These are phyloP conservation scores for Sapayoa aenigma DNA, from an alignment of 2,113 vertebrate genomes.

Conservation along the genomic window DNA sequence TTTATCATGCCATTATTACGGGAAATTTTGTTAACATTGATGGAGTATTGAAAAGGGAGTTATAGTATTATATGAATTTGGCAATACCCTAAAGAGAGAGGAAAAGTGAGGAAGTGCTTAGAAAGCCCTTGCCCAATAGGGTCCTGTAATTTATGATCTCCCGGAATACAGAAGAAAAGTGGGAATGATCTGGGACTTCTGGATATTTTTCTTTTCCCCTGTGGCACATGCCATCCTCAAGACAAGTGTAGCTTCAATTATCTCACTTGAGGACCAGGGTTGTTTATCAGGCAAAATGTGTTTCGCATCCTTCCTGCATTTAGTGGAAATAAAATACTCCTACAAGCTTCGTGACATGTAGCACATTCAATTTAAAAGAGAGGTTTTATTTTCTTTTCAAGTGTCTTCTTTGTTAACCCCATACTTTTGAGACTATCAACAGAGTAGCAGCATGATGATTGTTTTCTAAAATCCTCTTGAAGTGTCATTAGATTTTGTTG, in stretches of 20 bases:
- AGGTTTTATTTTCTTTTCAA: not conserved
- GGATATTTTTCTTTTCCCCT: not conserved
- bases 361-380: not conserved
- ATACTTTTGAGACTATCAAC: not conserved
- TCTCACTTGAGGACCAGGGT: not conserved
- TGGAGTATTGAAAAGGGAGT: not conserved
- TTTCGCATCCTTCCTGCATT: not conserved
- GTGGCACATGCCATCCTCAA: not conserved
- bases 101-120: not conserved
- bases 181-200: not conserved
- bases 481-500: constrained; percentile 8
- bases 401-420: not conserved
- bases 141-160: not conserved
- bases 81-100: not conserved
- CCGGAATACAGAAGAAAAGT: not conserved
- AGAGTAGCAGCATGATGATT: not conserved
- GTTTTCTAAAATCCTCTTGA: not conserved
- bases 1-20: not conserved
- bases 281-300: not conserved
- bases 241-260: not conserved
- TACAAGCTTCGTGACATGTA: not conserved
- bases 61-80: not conserved
- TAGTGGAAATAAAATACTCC: not conserved
- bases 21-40: not conserved
- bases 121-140: not conserved